Evolutionary conservation across 2,797 vertebrate genomes (phyloP), one percentile per base, ranked within the genome.

Genomic region (Choloepus didactylus): DNA sequence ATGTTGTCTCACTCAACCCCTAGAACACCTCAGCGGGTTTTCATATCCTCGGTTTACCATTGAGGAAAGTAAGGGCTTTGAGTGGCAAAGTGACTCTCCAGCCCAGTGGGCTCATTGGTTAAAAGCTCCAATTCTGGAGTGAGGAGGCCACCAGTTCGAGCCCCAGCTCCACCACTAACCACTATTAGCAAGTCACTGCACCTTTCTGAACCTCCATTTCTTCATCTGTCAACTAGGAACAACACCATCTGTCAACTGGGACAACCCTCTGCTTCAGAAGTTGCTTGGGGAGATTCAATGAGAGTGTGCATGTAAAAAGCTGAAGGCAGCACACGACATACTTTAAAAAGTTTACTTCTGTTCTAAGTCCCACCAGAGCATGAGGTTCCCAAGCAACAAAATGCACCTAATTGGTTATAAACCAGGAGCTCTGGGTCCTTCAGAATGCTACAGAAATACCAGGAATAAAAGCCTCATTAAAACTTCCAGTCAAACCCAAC

Each of bases 401-500:
- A 51, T 15, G 62, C 51, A 79, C 54, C 91, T 97, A 94, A 97
- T 87, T 94, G 96, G 89, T 51, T 79, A 64, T 91, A 89, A 91
- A 81, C 82, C 6, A 49, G 73, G 82, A 91, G 88, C 23, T 5
- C 87, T 0, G 0, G 91, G 92, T 84, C 96, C 51, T 64, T 87
- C 0, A 0, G 91, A 96, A 97, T 38, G 93, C 92, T 38, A 92
- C 92, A 95, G 89, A 69, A 91, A 95, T 89, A 12, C 79, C 95
- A 96, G 89, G 77, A 96, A 84, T 67, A 95, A 77, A 87, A 44
- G 85, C 94, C 96, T 96, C 0, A 54, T 91, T 96, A 86, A 97
- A 98, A 97, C 29, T 87, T 94, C 90, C 73, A 94, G 94, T 87
- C 38, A 87, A 93, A 83, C 49, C 46, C 38, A 3, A 62, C 76